These are phyloP conservation scores for Pararge aegeria DNA, from an alignment of 1,140 invertebrate species.

Conservation along the genomic window DNA sequence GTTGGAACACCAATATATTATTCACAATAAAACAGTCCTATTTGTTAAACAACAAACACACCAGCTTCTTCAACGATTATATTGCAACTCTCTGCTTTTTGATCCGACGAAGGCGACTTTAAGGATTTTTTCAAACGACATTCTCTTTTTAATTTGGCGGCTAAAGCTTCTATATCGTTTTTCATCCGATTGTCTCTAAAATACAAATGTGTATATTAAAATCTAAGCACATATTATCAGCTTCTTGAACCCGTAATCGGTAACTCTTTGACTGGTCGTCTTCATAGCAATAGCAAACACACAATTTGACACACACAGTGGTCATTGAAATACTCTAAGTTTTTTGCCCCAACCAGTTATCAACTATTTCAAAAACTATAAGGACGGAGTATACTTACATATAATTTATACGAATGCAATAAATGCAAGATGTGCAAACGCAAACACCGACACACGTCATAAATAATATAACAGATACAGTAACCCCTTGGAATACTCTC, in stretches of 20 bases:
- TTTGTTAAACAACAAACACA: conserved; percentile 50
- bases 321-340: too few species aligned
- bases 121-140: conserved; percentile 38
- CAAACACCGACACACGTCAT: conserved; percentile 45
- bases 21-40: not conserved
- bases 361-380: not conserved
- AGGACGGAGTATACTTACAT: conserved; percentile 38
- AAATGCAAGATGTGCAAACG: conserved; percentile 49
- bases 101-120: conserved; percentile 28
- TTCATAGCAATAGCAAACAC: too few species aligned
- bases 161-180: conserved; percentile 51
- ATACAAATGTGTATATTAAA: too few species aligned
- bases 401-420: conserved; percentile 61
- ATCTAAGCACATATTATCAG: too few species aligned
- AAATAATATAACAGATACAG: conserved; percentile 52
- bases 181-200: conserved; percentile 54
- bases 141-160: conserved; percentile 51
- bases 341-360: too few species aligned
- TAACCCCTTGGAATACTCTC: conserved; percentile 50
- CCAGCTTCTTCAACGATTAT: conserved; percentile 54
- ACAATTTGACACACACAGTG: too few species aligned
- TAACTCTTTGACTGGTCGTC: too few species aligned
- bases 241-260: too few species aligned
- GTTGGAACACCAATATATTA: not conserved
- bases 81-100: conserved; percentile 54